Evolutionary conservation across 1,140 invertebrate genomes (phyloP), one percentile per base, ranked within the genome.

Genomic region (Lepeophtheirus salmonis): DNA sequence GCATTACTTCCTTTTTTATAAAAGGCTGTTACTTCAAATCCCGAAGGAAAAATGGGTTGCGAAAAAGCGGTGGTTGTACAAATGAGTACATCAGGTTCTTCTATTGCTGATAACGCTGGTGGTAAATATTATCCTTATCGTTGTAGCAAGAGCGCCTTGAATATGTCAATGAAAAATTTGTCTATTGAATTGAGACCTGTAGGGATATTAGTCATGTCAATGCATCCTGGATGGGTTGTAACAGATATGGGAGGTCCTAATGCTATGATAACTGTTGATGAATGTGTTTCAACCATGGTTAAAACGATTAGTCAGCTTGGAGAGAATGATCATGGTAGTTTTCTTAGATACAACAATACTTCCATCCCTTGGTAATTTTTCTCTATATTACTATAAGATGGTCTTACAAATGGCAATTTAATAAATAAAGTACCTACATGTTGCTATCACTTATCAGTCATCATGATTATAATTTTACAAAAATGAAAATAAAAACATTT

Each of bases 191-290:
- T 92, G 23, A 81, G 81, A 67, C 73, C 77, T 26, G 76, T 82
- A 65, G 79, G 80, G 26, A 89, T 95, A 59, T 66, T 89, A 2
- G 81, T 79, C 0, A 73, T 80, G 0, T 78, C 77, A 52, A 66
- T 94, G 51, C 88, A 92, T 74, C 89, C 89, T 1, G 89, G 89
- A 1, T 92, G 88, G 88, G 84, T 91, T 0, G 79, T 80, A 66
- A 92, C 89, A 0, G 83, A 85, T 61, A 84, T 92, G 84, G 88
- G 88, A 2, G 86, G 86, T 10, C 69, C 71, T 52, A 82, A 80
- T 64, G 89, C 88, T 1, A 80, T 79, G 0, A 67, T 89, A 12
- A 79, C 80, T 57, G 70, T 86, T 10, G 73, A 80, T 49, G 74
- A 77, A 1, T 82, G 82, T 67, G 76, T 80, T 0, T 64, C 64